Conservation (phyloP, 2,888 invertebrate genomes). For the Eristalinus sepulchralis region DNA sequence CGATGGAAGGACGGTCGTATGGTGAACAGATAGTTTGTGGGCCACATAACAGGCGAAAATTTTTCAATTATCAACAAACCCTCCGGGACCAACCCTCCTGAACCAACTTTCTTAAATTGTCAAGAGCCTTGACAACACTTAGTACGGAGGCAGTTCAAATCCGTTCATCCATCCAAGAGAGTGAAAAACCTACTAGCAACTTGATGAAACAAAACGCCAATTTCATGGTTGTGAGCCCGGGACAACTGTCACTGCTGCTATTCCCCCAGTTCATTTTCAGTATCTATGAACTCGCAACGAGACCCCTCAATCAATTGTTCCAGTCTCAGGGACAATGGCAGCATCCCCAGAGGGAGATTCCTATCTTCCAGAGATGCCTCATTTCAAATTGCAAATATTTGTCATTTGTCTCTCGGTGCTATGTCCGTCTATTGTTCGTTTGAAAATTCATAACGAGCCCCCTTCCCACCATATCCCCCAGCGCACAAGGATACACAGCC, state of each 20-base stretch:
- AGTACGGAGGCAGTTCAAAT: background rate
- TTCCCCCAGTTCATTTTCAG: slow-evolving; percentile 5
- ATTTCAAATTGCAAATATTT: slow-evolving; percentile 39
- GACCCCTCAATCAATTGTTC: slow-evolving; percentile 35
- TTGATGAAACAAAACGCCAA: background rate
- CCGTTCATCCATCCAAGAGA: background rate
- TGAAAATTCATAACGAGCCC: slow-evolving; percentile 1
- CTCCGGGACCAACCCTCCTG: background rate
- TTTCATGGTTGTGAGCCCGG: background rate
- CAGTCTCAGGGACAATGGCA: slow-evolving; percentile 17
- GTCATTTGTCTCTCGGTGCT: slow-evolving; percentile 11
- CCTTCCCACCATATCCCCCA: background rate
- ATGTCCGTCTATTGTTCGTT: slow-evolving; percentile 2
- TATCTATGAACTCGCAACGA: slow-evolving; percentile 22
- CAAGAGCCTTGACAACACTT: background rate
- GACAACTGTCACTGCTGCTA: background rate
- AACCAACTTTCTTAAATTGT: background rate
- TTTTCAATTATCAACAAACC: background rate
- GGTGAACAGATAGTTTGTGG: too few species aligned
- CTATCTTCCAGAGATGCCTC: slow-evolving; percentile 8
- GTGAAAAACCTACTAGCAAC: background rate
- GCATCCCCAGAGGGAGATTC: slow-evolving; percentile 11
- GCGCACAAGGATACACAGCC: background rate
- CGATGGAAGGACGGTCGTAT: too few species aligned
- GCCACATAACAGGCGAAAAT: too few species aligned